Evolutionary conservation across 2,113 vertebrate species (phyloP), one percentile per base, ranked within the genome.

Genomic region (Cardinalis cardinalis): DNA sequence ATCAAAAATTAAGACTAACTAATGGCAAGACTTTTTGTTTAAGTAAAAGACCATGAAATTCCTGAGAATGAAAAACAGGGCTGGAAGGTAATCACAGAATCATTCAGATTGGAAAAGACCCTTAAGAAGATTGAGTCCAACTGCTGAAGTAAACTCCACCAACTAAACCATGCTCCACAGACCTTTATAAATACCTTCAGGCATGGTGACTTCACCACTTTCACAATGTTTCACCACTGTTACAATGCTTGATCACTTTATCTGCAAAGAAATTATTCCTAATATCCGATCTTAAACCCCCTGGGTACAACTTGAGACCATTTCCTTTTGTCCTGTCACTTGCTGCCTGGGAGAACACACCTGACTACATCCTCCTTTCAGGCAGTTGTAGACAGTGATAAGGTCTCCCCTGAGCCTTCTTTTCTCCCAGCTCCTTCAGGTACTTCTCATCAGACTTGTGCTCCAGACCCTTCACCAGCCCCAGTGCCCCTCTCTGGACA

Each of bases 401-500:
- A 3, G 18, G 29, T 71, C 20, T 7, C 12, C 17, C 10, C 5
- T 25, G 25, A 63, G 12, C 11, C n/a, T 74, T 14, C 55, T 63
- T 23, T 52, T 52, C 6, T 58, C 6, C 4, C 46, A 80, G 4
- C 12, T 61, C 41, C 7, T 26, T 60, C 79, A 65, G 40, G 1
- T 0, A 3, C 25, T 60, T 6, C 31, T 31, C 31, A 18, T 19
- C 4, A 24, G 26, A 43, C 32, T 7, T 48, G 31, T 49, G 9
- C 12, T 78, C 9, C 12, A 55, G 13, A 79, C 6, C 7, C 11
- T 38, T 38, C 38, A 5, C 28, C 38, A 58, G 49, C 48, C 26
- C 32, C 0, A 0, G 0, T 68, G 43, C 31, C 7, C 9, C 58
- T 53, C 72, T 53, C 6, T 34, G 31, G 44, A 69, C 14, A 3